Base-by-base conservation (phyloP, 2,113 vertebrate genomes). In the Callithrix jacchus region DNA sequence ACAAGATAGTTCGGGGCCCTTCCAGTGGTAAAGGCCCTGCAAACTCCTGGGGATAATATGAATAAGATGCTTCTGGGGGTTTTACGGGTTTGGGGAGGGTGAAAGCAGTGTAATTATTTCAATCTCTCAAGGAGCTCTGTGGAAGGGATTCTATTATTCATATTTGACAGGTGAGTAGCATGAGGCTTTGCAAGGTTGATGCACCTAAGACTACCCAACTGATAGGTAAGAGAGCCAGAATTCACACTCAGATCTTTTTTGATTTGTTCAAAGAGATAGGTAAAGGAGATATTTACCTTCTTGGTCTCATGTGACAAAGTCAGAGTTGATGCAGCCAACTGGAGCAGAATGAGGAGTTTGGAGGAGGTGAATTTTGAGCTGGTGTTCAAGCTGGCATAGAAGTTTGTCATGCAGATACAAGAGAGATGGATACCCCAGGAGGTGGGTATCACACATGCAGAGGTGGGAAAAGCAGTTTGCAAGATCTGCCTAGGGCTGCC, bases 401-500 rank as follows among this genome's bases (percentile, higher is more conserved):
- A 18, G 6, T 86, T 30, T 20, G 45, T 68, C 64, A 81, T 40
- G 71, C 3, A 37, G 82, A 68, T 4, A 1, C 6, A 66, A 14
- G 68, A 77, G 61, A n/a, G 25, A 14, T 23, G 10, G 23, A 2
- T 10, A 21, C 45, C 20, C 32, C 25, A 25, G 58, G 17, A 8
- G 5, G 40, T 12, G 40, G 56, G 76, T 27, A 52, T 20, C 52
- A 23, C 11, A 11, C 7, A 3, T 3, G 14, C 66, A 73, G 40
- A 58, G 54, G 52, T 32, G 21, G 45, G 66, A 21, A 42, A 10
- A 27, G 30, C 8, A 30, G 11, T 10, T 1, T 1, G 14, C 6
- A 14, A 18, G 9, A 6, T 18, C 3, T 0, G 4, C 13, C 32
- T 17, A n/a, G 35, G 37, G 16, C 27, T 5, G 3, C 37, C 32